Evolutionary conservation across 2,113 vertebrate species (phyloP), one percentile per base, ranked within the genome.

Genomic region (Channa argus): DNA sequence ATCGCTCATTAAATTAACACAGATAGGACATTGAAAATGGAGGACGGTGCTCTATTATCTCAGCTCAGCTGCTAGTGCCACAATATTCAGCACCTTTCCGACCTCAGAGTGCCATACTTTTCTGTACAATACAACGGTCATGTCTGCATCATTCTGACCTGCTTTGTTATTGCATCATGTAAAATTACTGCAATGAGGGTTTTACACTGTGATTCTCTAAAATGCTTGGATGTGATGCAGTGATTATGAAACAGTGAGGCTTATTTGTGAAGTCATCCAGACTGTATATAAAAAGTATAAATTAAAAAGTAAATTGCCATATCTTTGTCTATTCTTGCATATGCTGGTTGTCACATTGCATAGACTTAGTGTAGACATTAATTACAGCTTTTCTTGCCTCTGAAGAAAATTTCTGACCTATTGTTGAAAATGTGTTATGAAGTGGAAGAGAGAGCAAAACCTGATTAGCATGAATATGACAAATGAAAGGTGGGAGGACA

Each of bases 1-100:
- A 91, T 91, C 88, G 54, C 83, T 91, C 84, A 84, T 88, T 92
- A 82, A 88, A 82, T 85, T 80, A 86, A 56, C 58, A 59, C 60
- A 82, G 81, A 88, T 86, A 77, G 76, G 62, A 84, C 50, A 6
- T 5, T 62, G 62, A 73, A 87, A 77, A 71, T 75, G 72, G 54
- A 73, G 60, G 68, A 59, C 0, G 3, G 59, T 52, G 65, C 69
- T 54, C 86, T 84, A 46, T 79, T 85, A 86, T 84, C 68, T 66
- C 39, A 39, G 47, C 46, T 74, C 45, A 7, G 55, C 53, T 71
- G 73, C 63, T 52, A 11, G 34, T 37, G 47, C n/a, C 41, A 43
- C 53, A 83, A 80, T 50, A 52, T 69, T 54, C 66, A 44, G 13
- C 24, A 64, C 37, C 15, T 79, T 66, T 63, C 2, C 63, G 41